Conservation (phyloP, 2,888 invertebrate genomes). For the Eupithecia insigniata region DNA sequence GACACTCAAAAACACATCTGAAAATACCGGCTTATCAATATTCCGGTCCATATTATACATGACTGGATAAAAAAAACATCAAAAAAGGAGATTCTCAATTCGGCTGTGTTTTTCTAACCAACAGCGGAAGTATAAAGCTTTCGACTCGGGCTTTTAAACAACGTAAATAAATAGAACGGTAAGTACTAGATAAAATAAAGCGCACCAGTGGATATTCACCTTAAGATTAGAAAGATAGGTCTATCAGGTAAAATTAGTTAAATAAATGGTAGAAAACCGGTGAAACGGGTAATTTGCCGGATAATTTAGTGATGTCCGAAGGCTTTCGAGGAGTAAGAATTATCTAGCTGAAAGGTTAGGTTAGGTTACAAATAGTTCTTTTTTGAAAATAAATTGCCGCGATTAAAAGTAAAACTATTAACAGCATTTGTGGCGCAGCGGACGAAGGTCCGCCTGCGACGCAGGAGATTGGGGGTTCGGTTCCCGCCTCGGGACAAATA, state of each 20-base stretch:
- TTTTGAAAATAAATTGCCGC: too few species aligned
- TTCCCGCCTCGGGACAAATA: too few species aligned
- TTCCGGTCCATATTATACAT: too few species aligned
- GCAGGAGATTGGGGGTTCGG: too few species aligned
- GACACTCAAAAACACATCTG: too few species aligned
- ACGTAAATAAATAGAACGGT: neutral
- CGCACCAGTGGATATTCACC: neutral
- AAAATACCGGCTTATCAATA: too few species aligned
- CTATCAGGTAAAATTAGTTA: conserved; percentile 28
- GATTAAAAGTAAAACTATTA: too few species aligned
- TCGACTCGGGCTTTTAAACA: neutral
- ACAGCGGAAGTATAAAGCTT: neutral
- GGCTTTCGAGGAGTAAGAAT: conserved; percentile 25
- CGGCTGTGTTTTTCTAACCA: neutral
- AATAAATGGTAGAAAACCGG: conserved; percentile 23
- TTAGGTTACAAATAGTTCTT: too few species aligned
- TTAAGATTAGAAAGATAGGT: conserved; percentile 16
- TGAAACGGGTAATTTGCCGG: conserved; percentile 29
- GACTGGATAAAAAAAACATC: too few species aligned
- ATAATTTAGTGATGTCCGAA: conserved; percentile 21
- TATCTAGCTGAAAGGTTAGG: neutral
- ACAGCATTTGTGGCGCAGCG: too few species aligned
- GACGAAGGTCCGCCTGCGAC: too few species aligned
- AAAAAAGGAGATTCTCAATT: too few species aligned
- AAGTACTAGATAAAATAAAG: neutral